Conservation (phyloP, 2,888 invertebrate genomes). For the Linnaemya tessellans region DNA sequence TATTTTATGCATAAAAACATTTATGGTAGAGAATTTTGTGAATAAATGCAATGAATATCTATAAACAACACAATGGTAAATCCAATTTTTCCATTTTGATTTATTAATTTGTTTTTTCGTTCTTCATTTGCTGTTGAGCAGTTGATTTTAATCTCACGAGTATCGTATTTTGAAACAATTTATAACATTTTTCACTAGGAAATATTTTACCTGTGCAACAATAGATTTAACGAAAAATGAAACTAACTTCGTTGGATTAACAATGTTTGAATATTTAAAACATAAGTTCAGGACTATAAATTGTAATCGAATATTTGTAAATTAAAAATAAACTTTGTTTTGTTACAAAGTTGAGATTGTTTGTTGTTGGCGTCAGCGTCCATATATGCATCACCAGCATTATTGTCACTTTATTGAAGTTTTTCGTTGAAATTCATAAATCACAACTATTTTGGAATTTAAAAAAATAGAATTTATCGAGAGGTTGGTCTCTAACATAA, state of each 20-base stretch:
- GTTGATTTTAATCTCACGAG: conserved; percentile 31
- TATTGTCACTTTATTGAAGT: too few relatives aligned
- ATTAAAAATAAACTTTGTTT: not conserved
- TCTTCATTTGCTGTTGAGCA: not conserved
- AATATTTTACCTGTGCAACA: not conserved
- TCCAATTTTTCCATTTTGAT: conserved; percentile 10
- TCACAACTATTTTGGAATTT: too few relatives aligned
- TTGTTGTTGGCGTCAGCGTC: too few relatives aligned
- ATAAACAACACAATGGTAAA: not conserved
- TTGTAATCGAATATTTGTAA: not conserved
- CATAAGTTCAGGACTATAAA: not conserved
- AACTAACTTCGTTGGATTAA: not conserved
- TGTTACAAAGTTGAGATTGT: too few relatives aligned
- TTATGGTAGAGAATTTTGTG: not conserved
- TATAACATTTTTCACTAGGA: not conserved
- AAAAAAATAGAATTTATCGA: too few relatives aligned
- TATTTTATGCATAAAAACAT: conserved; percentile 27
- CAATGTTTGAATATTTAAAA: not conserved
- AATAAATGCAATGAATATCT: conserved; percentile 3
- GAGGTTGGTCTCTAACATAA: too few relatives aligned
- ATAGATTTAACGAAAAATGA: not conserved
- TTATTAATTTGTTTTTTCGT: not conserved
- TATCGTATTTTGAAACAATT: not conserved
- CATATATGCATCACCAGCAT: too few relatives aligned
- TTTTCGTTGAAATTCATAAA: too few relatives aligned